phyloP scores from a whole-genome alignment of 2,797 vertebrate genomes.

The Sphaeramia orbicularis region DNA sequence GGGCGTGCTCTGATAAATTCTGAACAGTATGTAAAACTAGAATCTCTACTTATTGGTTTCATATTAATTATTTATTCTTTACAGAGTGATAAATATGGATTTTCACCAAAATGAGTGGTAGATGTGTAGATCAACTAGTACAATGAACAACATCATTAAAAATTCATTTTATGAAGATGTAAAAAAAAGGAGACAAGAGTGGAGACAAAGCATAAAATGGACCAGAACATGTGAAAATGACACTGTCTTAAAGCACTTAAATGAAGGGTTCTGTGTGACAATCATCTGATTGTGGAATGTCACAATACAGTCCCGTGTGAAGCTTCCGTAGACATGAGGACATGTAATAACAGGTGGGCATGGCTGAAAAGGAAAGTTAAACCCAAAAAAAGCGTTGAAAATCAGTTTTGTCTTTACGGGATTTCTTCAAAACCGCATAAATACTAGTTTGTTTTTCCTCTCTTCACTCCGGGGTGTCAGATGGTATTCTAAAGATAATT shows the following conservation, averaged over 20 bases:
- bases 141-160: background rate
- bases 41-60: too few relatives aligned
- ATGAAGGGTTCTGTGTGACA: background rate
- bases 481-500: constrained; percentile 43
- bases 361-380: constrained; percentile 25
- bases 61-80: too few relatives aligned
- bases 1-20: too few relatives aligned
- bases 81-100: too few relatives aligned
- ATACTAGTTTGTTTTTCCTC: constrained; percentile 32
- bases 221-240: constrained; percentile 5
- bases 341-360: constrained; percentile 45
- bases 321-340: background rate
- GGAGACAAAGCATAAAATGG: background rate
- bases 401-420: constrained; percentile 40
- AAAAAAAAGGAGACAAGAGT: background rate
- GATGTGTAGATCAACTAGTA: background rate
- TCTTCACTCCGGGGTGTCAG: constrained; percentile 42
- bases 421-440: constrained; percentile 68
- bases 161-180: too few relatives aligned
- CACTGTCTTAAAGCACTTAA: background rate
- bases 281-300: background rate
- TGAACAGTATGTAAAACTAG: too few relatives aligned
- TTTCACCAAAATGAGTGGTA: too few relatives aligned
- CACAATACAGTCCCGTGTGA: background rate
- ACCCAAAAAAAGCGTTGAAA: constrained; percentile 32